Percentiles rank a stretch among this genome's conserved stretches.
phyloP scores from a whole-genome alignment of 1,140 invertebrate species.

The Cataglyphis hispanica region DNA sequence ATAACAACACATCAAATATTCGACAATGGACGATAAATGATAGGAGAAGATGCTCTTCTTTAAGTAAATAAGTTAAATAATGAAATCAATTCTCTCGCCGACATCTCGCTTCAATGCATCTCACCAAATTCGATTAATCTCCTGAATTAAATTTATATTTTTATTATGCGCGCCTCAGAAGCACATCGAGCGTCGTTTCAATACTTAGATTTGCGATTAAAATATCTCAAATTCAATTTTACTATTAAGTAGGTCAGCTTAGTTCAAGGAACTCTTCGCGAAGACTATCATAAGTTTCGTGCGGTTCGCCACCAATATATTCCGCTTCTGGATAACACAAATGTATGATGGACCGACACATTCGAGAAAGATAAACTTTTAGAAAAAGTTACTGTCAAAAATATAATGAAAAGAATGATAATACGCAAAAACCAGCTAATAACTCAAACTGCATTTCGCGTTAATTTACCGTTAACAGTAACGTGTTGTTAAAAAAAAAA shows the following conservation, averaged over 20 bases:
- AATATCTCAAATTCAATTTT: constrained; percentile 49
- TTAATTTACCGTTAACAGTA: neutral
- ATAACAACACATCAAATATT: neutral
- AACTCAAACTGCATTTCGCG: neutral
- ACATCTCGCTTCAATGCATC: neutral
- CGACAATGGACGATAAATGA: neutral
- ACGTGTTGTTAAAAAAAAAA: neutral
- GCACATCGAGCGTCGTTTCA: neutral
- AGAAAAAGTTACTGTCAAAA: neutral
- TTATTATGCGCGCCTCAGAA: neutral
- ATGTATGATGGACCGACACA: constrained; percentile 2
- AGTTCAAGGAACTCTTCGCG: constrained; percentile 15
- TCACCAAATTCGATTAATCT: neutral
- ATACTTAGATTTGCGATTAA: constrained; percentile 49
- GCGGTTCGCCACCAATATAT: constrained; percentile 25
- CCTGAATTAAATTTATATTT: constrained; percentile 3
- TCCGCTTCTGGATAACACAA: constrained; percentile 1
- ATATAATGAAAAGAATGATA: neutral
- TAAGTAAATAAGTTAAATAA: constrained; percentile 33
- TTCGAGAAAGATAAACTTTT: constrained; percentile 6
- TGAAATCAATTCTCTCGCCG: neutral
- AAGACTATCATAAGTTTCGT: constrained; percentile 20
- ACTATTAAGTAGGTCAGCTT: constrained; percentile 44
- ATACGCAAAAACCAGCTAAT: neutral
- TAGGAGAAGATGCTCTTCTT: neutral